Evolutionary conservation across 2,113 vertebrate species (phyloP).

Genomic region (Elachura formosa): DNA sequence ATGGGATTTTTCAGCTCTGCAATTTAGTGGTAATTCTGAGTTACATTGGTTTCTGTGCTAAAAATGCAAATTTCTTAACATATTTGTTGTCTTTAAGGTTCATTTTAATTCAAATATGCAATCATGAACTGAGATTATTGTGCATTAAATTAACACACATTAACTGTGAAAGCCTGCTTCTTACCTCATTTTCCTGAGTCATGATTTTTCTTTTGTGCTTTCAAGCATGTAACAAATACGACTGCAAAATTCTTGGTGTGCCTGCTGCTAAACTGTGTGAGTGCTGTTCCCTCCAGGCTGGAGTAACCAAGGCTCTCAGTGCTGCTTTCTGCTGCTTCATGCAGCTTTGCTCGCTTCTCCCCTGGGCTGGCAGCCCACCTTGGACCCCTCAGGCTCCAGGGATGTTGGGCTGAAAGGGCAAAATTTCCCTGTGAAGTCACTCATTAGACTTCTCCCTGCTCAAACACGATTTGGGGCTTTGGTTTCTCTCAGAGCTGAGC

Average conservation of each 20-base stretch:
- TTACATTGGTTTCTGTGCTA: background rate
- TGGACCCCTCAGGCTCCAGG: background rate
- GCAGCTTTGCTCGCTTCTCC: background rate
- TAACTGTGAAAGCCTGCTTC: background rate
- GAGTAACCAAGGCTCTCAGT: background rate
- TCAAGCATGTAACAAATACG: background rate
- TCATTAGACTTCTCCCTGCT: fast-evolving
- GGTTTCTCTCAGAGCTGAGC: background rate
- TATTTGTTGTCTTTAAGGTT: background rate
- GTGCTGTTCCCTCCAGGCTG: background rate
- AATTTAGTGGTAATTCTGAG: background rate
- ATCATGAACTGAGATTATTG: background rate
- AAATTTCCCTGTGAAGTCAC: background rate
- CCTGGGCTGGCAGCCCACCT: fast-evolving
- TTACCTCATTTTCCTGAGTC: background rate
- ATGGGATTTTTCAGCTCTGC: background rate
- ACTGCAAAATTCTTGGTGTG: background rate
- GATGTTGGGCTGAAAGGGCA: no score
- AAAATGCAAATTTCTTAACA: background rate
- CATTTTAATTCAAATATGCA: background rate
- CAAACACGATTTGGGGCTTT: background rate
- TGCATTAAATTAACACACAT: background rate
- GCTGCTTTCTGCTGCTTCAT: background rate
- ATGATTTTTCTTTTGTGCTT: background rate
- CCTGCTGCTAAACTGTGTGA: background rate